A percentile compares a stretch with the other conserved stretches of the same genome.
Conservation (phyloP, 2,888 invertebrate species). For the Netelia melanura region DNA sequence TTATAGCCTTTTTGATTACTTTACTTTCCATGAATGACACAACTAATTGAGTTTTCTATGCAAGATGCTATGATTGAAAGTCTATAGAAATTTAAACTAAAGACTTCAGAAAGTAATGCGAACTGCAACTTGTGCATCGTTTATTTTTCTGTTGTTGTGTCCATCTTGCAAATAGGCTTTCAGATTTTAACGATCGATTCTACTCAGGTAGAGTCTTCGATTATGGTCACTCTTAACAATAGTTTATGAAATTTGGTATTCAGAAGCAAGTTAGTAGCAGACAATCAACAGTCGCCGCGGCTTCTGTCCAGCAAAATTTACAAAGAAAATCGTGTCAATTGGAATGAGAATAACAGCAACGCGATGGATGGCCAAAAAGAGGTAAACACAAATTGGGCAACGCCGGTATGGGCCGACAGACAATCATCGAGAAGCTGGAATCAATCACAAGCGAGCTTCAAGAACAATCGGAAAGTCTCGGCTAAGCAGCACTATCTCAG, state of each 20-base stretch:
- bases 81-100: too few relatives aligned
- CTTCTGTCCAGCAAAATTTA: slow-evolving; percentile 81
- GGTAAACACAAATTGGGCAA: slow-evolving; percentile 79
- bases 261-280: slow-evolving; percentile 81
- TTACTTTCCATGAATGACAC: too few relatives aligned
- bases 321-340: slow-evolving; percentile 85
- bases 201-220: background rate
- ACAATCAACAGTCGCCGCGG: slow-evolving; percentile 73
- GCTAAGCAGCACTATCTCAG: slow-evolving; percentile 92
- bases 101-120: too few relatives aligned
- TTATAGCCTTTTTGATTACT: too few relatives aligned
- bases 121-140: too few relatives aligned
- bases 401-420: slow-evolving; percentile 81
- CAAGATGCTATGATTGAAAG: too few relatives aligned
- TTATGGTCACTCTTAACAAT: slow-evolving; percentile 17
- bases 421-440: slow-evolving; percentile 77
- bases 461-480: slow-evolving; percentile 81
- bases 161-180: too few relatives aligned
- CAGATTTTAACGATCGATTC: too few relatives aligned
- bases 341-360: slow-evolving; percentile 85
- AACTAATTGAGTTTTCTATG: too few relatives aligned
- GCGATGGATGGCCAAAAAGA: slow-evolving; percentile 76
- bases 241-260: slow-evolving; percentile 41
- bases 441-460: slow-evolving; percentile 78
- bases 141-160: too few relatives aligned